Evolutionary conservation across 1,140 invertebrate species (phyloP).

Genomic region (Sycophaga agraensis): DNA sequence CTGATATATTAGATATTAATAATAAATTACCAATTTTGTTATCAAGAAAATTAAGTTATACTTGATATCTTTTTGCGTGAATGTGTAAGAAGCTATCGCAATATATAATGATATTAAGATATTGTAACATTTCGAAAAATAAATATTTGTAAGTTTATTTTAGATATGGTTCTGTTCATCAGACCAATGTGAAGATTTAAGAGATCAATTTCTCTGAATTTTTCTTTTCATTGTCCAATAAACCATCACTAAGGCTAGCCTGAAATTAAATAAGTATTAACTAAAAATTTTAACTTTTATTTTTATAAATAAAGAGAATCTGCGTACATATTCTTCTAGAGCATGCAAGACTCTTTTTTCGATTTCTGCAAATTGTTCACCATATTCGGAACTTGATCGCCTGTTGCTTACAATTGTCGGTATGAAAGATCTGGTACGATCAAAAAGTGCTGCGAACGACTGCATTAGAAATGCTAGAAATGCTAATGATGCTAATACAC

Average conservation of each 20-base stretch:
- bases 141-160: conserved; percentile 13
- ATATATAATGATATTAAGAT: conserved; percentile 17
- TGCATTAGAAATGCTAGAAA: conserved; percentile 56
- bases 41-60: conserved; percentile 18
- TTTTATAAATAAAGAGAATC: not conserved
- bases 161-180: not conserved
- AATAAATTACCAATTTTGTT: conserved; percentile 8
- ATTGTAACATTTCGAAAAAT: conserved; percentile 26
- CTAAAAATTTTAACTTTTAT: conserved; percentile 10
- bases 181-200: too few species aligned
- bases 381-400: conserved; percentile 29
- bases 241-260: conserved; percentile 33
- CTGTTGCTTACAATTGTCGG: conserved; percentile 47
- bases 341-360: conserved; percentile 41
- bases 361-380: conserved; percentile 30
- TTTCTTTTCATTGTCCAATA: conserved; percentile 22
- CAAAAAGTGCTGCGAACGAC: conserved; percentile 51
- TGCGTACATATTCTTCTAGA: conserved; percentile 50
- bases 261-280: conserved; percentile 29
- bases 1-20: conserved; percentile 20
- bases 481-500: conserved; percentile 53
- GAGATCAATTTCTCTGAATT: too few species aligned
- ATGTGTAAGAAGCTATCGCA: conserved; percentile 15
- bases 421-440: conserved; percentile 49
- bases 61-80: conserved; percentile 8